A percentile compares a stretch with the other conserved stretches of the same genome.
These are phyloP conservation scores for Hypercompe scribonia DNA, from an alignment of 2,888 invertebrate genomes.

Conservation along the genomic window DNA sequence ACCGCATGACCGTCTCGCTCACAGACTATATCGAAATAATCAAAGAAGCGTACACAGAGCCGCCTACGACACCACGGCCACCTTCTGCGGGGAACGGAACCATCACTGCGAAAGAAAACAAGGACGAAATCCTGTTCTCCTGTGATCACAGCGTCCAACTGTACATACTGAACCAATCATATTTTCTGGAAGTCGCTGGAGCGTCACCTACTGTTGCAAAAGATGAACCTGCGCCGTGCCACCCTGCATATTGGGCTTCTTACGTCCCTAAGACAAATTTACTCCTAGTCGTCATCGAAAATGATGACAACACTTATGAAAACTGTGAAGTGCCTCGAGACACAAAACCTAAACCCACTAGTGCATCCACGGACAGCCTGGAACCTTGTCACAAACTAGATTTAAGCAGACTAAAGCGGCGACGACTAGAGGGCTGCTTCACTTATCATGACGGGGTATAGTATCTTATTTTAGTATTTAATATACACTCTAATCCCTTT, in stretches of 20 bases:
- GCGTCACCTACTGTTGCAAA: constrained; percentile 66
- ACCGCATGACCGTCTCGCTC: constrained; percentile 71
- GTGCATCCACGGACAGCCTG: constrained; percentile 73
- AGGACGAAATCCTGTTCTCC: constrained; percentile 82
- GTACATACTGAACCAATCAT: constrained; percentile 89
- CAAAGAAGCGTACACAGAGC: constrained; percentile 59
- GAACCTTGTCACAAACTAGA: constrained; percentile 92
- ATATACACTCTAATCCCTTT: background rate
- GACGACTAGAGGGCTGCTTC: constrained; percentile 91
- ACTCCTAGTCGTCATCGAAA: constrained; percentile 90
- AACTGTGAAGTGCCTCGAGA: constrained; percentile 87
- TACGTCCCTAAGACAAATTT: constrained; percentile 92
- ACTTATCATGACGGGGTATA: constrained; percentile 90
- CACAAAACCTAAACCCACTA: constrained; percentile 80
- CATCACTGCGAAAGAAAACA: constrained; percentile 71
- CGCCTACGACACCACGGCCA: constrained; percentile 56
- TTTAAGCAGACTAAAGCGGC: constrained; percentile 89
- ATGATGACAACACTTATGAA: constrained; percentile 54
- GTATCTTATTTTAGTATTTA: background rate
- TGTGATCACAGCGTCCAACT: constrained; percentile 91
- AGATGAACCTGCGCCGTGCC: constrained; percentile 66
- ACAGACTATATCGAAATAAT: constrained; percentile 66
- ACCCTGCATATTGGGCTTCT: constrained; percentile 88
- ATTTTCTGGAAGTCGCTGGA: constrained; percentile 75
- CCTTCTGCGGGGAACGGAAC: constrained; percentile 61